Percentiles rank a stretch among this genome's conserved stretches.
Conservation (phyloP, 2,113 vertebrate species). For the Hippocampus mohnikei region DNA sequence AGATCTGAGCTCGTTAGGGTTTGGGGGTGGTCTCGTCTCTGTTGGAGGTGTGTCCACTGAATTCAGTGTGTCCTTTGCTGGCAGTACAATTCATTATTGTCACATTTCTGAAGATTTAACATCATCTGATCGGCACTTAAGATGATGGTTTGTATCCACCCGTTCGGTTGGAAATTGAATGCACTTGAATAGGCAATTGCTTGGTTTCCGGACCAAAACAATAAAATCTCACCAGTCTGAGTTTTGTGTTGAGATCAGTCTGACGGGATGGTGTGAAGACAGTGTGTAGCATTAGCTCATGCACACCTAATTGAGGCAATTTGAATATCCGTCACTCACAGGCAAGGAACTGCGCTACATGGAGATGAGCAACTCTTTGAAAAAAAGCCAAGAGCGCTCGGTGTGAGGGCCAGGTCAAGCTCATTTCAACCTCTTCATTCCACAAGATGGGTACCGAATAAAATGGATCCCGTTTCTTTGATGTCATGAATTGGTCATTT, state of each 20-base stretch:
- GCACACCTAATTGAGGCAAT: constrained; percentile 60
- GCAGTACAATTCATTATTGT: no score
- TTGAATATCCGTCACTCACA: constrained; percentile 61
- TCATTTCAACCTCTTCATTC: constrained; percentile 6
- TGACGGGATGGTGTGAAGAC: constrained; percentile 37
- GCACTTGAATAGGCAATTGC: background rate
- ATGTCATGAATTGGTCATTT: background rate
- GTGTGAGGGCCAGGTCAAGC: constrained; percentile 16
- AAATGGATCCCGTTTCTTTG: background rate
- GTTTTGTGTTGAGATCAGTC: constrained; percentile 16
- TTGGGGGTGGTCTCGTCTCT: background rate
- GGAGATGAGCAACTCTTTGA: constrained; percentile 12
- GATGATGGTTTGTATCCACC: background rate
- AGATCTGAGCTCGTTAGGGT: background rate
- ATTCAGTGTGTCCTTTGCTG: no score
- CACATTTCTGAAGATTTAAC: no score
- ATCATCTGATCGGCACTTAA: background rate
- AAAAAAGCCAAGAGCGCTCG: constrained; percentile 13
- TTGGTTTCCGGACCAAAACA: background rate
- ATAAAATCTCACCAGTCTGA: background rate
- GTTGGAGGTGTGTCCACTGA: background rate
- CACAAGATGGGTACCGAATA: background rate
- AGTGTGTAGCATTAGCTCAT: constrained; percentile 11
- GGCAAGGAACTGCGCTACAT: constrained; percentile 5
- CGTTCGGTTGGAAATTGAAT: background rate